These are phyloP conservation scores for Baccha elongata DNA, from an alignment of 2,888 invertebrate genomes.

Conservation along the genomic window DNA sequence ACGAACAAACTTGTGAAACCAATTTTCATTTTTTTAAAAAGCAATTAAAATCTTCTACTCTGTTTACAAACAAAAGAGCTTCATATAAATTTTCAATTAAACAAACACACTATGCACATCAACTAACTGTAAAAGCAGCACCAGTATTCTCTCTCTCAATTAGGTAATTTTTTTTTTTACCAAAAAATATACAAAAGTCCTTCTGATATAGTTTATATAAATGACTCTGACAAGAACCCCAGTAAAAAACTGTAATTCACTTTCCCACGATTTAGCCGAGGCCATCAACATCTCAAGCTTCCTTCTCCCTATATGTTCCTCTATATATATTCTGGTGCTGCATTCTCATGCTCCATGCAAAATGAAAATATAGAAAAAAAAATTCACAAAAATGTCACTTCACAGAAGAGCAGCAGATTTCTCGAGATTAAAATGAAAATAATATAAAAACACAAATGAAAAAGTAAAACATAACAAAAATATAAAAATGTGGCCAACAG, in stretches of 20 bases:
- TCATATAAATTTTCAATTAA: conserved; percentile 32
- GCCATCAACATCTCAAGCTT: conserved; percentile 53
- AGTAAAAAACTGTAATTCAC: conserved; percentile 37
- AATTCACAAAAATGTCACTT: conserved; percentile 35
- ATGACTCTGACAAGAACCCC: conserved; percentile 8
- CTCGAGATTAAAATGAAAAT: conserved; percentile 42
- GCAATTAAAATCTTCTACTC: conserved; percentile 31
- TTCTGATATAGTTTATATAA: conserved; percentile 15
- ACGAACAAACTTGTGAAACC: conserved; percentile 11
- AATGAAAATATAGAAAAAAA: conserved; percentile 18
- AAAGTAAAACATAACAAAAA: conserved; percentile 34
- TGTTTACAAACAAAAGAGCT: conserved; percentile 31
- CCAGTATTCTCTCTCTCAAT: conserved; percentile 23
- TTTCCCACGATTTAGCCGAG: conserved; percentile 61
- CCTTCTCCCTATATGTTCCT: conserved; percentile 18
- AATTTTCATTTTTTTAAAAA: neutral
- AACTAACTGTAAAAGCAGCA: neutral
- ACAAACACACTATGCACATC: conserved; percentile 15
- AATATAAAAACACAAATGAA: conserved; percentile 15
- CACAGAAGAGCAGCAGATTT: conserved; percentile 40
- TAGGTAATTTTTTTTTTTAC: conserved; percentile 18
- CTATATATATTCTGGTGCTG: neutral
- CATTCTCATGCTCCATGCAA: conserved; percentile 31
- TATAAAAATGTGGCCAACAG: conserved; percentile 62
- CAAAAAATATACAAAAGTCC: conserved; percentile 22